Base-by-base conservation (phyloP, 2,888 invertebrate species). In the Anagyrus pseudococci region DNA sequence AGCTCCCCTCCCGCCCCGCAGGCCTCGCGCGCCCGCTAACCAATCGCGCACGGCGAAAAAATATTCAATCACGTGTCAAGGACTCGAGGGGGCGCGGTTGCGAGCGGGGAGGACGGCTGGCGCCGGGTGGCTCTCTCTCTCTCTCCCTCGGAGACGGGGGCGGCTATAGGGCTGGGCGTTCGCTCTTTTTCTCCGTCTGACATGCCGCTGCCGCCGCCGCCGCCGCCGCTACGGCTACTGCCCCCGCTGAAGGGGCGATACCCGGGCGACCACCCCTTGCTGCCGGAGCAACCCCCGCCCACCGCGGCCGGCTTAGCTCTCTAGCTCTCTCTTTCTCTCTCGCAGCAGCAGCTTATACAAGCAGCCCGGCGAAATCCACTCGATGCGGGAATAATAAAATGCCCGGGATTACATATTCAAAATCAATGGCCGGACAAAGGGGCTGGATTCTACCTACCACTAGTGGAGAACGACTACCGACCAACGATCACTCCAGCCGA, bases 11-110 rank as follows among this genome's bases (percentile, higher is more conserved):
- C 33, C 33, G 13, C 33, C 33, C 70, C 70, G 70, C 70, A 70
- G n/a, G n/a, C n/a, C n/a, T n/a, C 17, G 71, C 68, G 69, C 72
- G 70, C 73, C 72, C 73, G 72, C 74, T 76, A 79, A 79, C 79
- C 79, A 79, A 79, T 79, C 78, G 77, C 75, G 77, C 76, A 73
- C 75, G 72, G 73, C 77, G 78, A 75, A 78, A 79, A 79, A 79
- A 79, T 79, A 79, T 79, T 79, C 79, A 78, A 79, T 79, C 79
- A 76, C 78, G 77, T 74, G 78, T 78, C 78, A 79, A 78, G 79
- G 74, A 76, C 75, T 73, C 71, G 71, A 70, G 67, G 72, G 68
- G 69, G 66, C 64, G 67, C 63, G 60, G n/a, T n/a, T n/a, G n/a
- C n/a, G n/a, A n/a, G n/a, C n/a, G n/a, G n/a, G n/a, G n/a, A n/a